These are phyloP conservation scores for Poeciliopsis occidentalis DNA, from an alignment of 2,113 vertebrate genomes.

Conservation along the genomic window DNA sequence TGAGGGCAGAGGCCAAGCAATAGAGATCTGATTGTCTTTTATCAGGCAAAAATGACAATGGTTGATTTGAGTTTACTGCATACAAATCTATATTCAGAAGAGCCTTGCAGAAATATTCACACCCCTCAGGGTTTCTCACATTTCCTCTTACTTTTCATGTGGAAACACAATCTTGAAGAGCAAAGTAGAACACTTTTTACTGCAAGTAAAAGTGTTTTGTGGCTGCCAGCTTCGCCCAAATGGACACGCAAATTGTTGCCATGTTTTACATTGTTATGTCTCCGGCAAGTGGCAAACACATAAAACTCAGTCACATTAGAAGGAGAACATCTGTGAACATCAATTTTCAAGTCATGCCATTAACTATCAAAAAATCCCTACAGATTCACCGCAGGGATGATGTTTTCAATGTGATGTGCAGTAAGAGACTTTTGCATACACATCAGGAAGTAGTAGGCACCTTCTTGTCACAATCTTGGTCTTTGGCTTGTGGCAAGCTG, in stretches of 20 bases:
- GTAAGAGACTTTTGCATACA: background rate
- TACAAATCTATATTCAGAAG: background rate
- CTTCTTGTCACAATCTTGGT: background rate
- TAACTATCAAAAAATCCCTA: no score
- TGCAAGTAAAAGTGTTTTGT: background rate
- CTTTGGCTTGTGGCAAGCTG: background rate
- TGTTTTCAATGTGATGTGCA: background rate
- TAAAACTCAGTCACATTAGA: background rate
- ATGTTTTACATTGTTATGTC: background rate
- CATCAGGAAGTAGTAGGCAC: no score
- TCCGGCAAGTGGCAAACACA: background rate
- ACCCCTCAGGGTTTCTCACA: background rate
- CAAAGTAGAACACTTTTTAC: background rate
- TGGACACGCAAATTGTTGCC: background rate
- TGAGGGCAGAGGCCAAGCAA: conserved; percentile 47
- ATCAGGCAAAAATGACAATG: background rate
- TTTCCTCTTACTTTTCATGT: background rate
- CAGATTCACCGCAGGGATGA: background rate
- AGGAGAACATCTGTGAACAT: background rate
- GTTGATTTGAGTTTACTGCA: background rate
- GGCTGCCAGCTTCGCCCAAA: background rate
- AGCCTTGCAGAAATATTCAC: background rate
- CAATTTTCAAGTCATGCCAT: background rate
- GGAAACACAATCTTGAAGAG: background rate
- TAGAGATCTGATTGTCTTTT: conserved; percentile 48